Evolutionary conservation across 2,797 vertebrate species (phyloP), one percentile per base, ranked within the genome.

Genomic region (Ceryle rudis): DNA sequence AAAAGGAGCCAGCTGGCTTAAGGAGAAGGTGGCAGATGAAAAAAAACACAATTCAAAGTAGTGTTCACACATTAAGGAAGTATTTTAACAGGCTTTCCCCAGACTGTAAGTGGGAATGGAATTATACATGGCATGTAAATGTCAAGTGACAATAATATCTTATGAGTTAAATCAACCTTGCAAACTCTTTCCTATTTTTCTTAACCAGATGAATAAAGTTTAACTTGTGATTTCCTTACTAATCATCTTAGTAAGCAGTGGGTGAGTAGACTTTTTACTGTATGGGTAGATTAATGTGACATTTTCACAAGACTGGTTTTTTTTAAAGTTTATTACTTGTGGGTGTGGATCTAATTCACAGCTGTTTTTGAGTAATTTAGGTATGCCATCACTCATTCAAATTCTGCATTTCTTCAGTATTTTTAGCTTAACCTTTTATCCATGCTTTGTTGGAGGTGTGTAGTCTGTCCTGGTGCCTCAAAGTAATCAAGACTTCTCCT

Each of bases 61-160:
- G 78, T 83, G 74, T 97, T 97, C 96, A 91, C 96, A 93, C 95
- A 89, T 96, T 97, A 93, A 95, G 96, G 93, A 97, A 97, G 94
- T 95, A 94, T 96, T 96, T 97, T 97, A 97, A 95, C 91, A 95
- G 96, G 96, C 96, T 97, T 97, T 96, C 90, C 96, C 91, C 90
- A 97, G 96, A 96, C 96, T 96, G 96, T 90, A 95, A 97, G 96
- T 96, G 93, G 96, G 96, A 95, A 94, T 95, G 83, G 90, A 95
- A 95, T 97, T 95, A 95, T 71, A 92, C 52, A 90, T 94, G 92
- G 61, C 95, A 81, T 79, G 67, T 95, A 96, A 97, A 97, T 97
- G 97, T 97, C 96, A 97, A 97, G 81, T 95, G 96, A 95, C 96
- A 97, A 95, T 96, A 97, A 97, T 97, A 96, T 96, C 93, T 96